Conservation (phyloP, 2,888 invertebrate genomes). For the Syritta pipiens region DNA sequence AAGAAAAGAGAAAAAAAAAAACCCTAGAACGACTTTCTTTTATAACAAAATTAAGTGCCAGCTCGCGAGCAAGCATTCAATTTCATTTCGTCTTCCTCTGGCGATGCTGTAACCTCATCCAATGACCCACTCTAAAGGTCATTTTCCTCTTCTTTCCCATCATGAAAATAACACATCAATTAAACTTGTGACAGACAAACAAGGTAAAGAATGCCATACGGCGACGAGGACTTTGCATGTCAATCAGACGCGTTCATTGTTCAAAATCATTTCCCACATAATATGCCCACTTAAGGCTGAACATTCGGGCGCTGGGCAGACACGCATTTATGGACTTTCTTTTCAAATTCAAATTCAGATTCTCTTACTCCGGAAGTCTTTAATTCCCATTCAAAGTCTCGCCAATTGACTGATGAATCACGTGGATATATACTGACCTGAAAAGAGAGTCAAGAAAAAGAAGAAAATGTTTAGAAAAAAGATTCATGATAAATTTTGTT, state of each 20-base stretch:
- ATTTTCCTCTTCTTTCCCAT: not conserved
- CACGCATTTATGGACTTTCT: not conserved
- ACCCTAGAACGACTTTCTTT: slow-evolving; percentile 8
- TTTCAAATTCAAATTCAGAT: slow-evolving; percentile 8
- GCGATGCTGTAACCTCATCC: not conserved
- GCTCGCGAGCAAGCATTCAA: slow-evolving; percentile 9
- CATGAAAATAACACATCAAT: slow-evolving; percentile 20
- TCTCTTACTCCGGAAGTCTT: slow-evolving; percentile 7
- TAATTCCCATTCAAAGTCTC: slow-evolving; percentile 7
- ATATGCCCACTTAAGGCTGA: slow-evolving; percentile 2
- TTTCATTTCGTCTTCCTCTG: not conserved
- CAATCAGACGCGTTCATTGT: slow-evolving; percentile 10
- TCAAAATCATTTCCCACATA: slow-evolving; percentile 26
- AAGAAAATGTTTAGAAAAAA: no score
- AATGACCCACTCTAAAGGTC: slow-evolving; percentile 22
- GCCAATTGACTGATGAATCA: not conserved
- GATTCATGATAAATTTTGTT: no score
- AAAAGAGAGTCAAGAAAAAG: not conserved
- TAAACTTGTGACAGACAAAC: slow-evolving; percentile 9
- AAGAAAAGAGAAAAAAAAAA: not conserved
- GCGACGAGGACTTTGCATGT: slow-evolving; percentile 16
- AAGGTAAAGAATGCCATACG: slow-evolving; percentile 8
- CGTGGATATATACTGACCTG: not conserved
- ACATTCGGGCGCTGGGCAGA: not conserved
- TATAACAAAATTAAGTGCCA: slow-evolving; percentile 12